phyloP scores from a whole-genome alignment of 2,797 vertebrate species.

The Pseudochromis fuscus region DNA sequence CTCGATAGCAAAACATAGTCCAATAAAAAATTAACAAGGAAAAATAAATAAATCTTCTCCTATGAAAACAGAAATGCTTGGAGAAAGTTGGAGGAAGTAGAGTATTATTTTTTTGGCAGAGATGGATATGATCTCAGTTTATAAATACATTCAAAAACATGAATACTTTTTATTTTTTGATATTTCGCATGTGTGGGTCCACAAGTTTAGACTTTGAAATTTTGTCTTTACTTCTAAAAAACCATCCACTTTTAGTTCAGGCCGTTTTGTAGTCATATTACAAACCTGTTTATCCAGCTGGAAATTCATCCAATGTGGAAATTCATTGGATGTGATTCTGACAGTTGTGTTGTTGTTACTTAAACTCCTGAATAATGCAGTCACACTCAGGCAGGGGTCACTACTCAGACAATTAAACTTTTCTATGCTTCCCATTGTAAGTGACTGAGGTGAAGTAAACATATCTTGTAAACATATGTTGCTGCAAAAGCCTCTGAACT shows the following conservation, averaged over 20 bases:
- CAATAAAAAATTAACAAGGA: background rate
- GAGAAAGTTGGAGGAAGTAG: too few species aligned
- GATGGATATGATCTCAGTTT: background rate
- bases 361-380: constrained; percentile 7
- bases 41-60: constrained; percentile 1
- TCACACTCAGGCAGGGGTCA: constrained; percentile 4
- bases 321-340: constrained; percentile 21
- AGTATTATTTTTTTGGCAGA: background rate
- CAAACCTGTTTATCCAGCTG: background rate
- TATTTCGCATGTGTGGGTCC: background rate
- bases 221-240: background rate
- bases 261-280: background rate
- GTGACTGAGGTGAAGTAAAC: background rate
- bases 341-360: constrained; percentile 14
- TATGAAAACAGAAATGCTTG: background rate
- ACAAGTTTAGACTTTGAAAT: constrained; percentile 17
- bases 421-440: background rate
- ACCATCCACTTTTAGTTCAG: background rate
- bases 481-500: background rate
- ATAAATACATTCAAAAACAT: background rate
- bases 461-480: constrained; percentile 2
- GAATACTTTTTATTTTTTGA: background rate
- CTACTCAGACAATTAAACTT: background rate
- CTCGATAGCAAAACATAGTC: background rate
- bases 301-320: constrained; percentile 1